Conservation (phyloP, 2,888 invertebrate genomes). For the Tipula unca region DNA sequence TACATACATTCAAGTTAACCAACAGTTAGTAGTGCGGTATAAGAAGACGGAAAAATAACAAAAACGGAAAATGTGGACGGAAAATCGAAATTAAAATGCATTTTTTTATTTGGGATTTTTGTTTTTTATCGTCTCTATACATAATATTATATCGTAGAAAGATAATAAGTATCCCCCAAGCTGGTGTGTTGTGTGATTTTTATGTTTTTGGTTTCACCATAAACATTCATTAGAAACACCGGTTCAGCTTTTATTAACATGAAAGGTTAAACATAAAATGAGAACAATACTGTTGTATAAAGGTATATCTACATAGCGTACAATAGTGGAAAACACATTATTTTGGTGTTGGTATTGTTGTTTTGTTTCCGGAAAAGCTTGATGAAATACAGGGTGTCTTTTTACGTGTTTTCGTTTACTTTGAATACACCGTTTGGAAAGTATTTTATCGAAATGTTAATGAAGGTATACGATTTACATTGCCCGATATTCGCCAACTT, state of each 20-base stretch:
- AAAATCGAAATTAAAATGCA: not conserved
- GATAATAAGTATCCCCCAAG: not conserved
- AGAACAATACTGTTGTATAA: no score
- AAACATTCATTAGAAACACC: not conserved
- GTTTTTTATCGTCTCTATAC: not conserved
- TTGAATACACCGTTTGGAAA: no score
- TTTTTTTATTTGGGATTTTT: no score
- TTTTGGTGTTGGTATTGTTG: no score
- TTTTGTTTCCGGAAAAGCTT: no score
- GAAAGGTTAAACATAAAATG: not conserved
- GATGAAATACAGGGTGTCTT: no score
- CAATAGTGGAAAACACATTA: no score
- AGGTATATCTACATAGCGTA: no score
- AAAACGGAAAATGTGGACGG: not conserved
- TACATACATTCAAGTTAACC: not conserved
- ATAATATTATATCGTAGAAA: not conserved
- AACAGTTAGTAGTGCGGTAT: not conserved
- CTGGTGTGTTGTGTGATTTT: not conserved
- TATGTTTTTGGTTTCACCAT: not conserved
- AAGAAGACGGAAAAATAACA: not conserved
- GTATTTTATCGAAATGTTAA: no score
- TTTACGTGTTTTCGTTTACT: no score
- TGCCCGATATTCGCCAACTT: no score
- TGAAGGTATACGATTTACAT: no score
- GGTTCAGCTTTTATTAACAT: not conserved